Evolutionary conservation across 2,797 vertebrate genomes (phyloP), one percentile per base, ranked within the genome.

Genomic region (Xenops minutus): DNA sequence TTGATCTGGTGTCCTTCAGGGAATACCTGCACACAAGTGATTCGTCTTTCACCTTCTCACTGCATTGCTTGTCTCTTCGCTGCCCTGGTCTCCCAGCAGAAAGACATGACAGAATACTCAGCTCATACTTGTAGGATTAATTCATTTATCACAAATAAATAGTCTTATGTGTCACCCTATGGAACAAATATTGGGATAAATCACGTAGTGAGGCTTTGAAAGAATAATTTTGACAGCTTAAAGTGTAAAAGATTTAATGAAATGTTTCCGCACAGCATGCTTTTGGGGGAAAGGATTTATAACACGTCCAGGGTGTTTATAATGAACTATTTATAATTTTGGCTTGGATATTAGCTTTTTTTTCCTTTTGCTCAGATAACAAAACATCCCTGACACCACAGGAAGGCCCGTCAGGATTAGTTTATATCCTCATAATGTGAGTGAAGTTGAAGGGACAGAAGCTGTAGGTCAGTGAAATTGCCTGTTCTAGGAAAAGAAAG

Each of bases 141-240:
- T 76, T 96, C 10, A 86, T 78, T 88, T 69, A 29, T 79, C 81
- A 85, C 77, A 73, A 80, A 44, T 58, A 86, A 94, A 81, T 81
- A 88, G 92, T 76, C 29, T 37, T 59, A 5, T 0, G 2, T 81
- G 77, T 82, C 80, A 54, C 34, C 59, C 59, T 48, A 3, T 51
- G 69, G 85, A 88, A 84, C 51, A 78, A 81, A 88, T 52, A 59
- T 48, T 94, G 59, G 59, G 92, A 69, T 93, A 69, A 88, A 90
- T 93, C 54, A 58, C 43, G 8, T 3, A 43, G 43, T 34, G 49
- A 89, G 44, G 63, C 67, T 73, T 48, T 63, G 67, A 74, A 94
- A 92, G 67, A 78, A 69, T 66, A 63, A 91, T 82, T 39, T 43
- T 18, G 5, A 44, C 79, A 63, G n/a, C 69, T 63, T 39, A 62